Percentiles rank a stretch among this genome's conserved stretches.
Conservation (phyloP, 2,888 invertebrate species). For the Idaea dimidiata region DNA sequence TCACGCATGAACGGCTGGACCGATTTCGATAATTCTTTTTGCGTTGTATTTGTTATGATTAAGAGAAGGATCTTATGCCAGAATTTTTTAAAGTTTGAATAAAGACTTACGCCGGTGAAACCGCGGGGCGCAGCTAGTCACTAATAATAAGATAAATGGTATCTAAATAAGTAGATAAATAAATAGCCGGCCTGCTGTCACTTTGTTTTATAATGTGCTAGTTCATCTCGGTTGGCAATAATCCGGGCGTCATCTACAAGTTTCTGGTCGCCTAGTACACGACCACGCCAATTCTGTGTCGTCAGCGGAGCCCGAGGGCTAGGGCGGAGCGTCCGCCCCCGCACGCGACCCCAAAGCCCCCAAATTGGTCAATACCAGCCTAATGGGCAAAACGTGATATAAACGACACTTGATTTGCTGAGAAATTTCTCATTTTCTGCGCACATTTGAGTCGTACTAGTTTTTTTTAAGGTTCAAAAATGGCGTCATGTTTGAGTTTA, state of each 20-base stretch:
- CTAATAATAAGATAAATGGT: too few species aligned
- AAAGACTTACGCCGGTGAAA: too few species aligned
- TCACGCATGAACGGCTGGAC: too few species aligned
- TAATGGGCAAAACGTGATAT: slow-evolving; percentile 1
- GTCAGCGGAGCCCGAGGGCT: slow-evolving; percentile 38
- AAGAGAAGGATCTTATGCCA: too few species aligned
- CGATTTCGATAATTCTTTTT: too few species aligned
- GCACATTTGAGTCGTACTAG: too few species aligned
- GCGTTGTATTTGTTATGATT: too few species aligned
- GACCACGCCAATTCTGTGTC: slow-evolving; percentile 61
- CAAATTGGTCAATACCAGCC: slow-evolving; percentile 1
- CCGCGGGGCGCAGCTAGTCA: too few species aligned
- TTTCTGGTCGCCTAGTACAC: slow-evolving; percentile 20
- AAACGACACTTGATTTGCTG: background rate
- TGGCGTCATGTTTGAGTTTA: background rate
- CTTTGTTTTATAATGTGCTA: background rate
- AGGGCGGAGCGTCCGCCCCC: slow-evolving; percentile 53
- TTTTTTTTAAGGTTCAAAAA: background rate
- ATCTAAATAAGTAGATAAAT: too few species aligned
- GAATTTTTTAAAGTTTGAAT: too few species aligned
- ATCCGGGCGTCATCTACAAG: slow-evolving; percentile 17
- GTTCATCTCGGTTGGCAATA: slow-evolving; percentile 8
- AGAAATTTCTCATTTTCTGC: background rate
- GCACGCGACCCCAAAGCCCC: slow-evolving; percentile 39
- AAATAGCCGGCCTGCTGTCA: too few species aligned